Conservation (phyloP, 2,797 vertebrate species). For the Megaceryle alcyon region DNA sequence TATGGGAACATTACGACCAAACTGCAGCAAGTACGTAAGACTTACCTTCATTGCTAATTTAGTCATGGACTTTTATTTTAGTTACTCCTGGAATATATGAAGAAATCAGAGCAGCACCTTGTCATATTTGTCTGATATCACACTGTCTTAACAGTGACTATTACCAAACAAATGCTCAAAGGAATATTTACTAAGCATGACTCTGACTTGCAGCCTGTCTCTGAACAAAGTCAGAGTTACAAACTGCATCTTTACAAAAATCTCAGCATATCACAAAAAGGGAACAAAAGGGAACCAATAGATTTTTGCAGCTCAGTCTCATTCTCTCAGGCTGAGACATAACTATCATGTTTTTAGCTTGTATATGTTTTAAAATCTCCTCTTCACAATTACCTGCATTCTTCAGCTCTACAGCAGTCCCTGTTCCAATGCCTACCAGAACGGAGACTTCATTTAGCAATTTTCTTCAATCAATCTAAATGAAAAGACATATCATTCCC, state of each 20-base stretch:
- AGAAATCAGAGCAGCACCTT: background rate
- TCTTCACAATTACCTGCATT: background rate
- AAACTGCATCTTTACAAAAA: background rate
- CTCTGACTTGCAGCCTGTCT: background rate
- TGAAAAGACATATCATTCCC: background rate
- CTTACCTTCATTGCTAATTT: background rate
- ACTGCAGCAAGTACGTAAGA: background rate
- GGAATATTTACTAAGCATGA: background rate
- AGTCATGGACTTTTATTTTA: background rate
- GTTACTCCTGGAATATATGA: background rate
- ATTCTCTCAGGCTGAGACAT: background rate
- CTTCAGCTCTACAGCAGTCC: background rate
- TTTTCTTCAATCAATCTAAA: conserved; percentile 34
- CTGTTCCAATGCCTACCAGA: background rate
- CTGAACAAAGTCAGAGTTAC: background rate
- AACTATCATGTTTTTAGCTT: background rate
- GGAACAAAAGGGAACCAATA: background rate
- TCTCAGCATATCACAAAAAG: background rate
- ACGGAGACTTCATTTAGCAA: background rate
- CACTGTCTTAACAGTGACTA: background rate
- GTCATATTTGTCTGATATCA: background rate
- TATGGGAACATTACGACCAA: background rate
- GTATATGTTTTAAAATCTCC: background rate
- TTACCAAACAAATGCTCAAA: background rate
- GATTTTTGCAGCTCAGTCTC: background rate